phyloP scores from a whole-genome alignment of 2,113 vertebrate genomes.

The Cryptomyrus ogoouensis region DNA sequence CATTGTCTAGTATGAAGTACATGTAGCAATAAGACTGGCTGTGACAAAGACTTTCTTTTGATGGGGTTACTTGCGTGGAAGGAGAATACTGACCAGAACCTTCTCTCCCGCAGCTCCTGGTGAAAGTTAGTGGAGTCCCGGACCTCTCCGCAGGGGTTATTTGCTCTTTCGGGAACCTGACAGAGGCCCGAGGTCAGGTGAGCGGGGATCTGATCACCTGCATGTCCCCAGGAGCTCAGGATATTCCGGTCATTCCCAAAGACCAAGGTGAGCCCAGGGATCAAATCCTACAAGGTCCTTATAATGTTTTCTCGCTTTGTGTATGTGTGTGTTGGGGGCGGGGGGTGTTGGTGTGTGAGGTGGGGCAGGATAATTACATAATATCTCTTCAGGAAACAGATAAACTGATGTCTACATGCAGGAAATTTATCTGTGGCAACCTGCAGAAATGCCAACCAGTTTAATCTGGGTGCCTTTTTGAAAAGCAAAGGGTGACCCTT shows the following conservation, averaged over 20 bases:
- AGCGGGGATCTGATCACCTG: slow-evolving; percentile 76
- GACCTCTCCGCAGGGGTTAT: slow-evolving; percentile 74
- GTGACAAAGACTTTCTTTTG: not conserved
- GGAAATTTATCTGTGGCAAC: not conserved
- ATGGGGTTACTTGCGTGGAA: not conserved
- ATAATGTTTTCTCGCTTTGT: not conserved
- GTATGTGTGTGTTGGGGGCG: no score
- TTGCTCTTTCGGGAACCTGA: slow-evolving; percentile 81
- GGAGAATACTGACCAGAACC: not conserved
- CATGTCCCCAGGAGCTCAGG: slow-evolving; percentile 73
- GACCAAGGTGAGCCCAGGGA: slow-evolving; percentile 69
- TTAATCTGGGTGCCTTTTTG: not conserved
- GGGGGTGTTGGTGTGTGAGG: not conserved
- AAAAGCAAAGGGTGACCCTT: not conserved
- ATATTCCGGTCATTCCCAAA: slow-evolving; percentile 79
- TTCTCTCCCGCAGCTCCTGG: slow-evolving; percentile 62
- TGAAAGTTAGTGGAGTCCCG: slow-evolving; percentile 77
- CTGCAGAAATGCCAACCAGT: not conserved
- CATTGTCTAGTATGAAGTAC: not conserved
- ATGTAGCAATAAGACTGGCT: not conserved
- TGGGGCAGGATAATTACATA: not conserved
- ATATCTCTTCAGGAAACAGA: not conserved
- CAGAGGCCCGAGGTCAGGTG: slow-evolving; percentile 75
- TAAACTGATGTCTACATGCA: not conserved
- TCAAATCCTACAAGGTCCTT: no score